These are phyloP conservation scores for Scartelaos histophorus DNA, from an alignment of 2,113 vertebrate species.

Conservation along the genomic window DNA sequence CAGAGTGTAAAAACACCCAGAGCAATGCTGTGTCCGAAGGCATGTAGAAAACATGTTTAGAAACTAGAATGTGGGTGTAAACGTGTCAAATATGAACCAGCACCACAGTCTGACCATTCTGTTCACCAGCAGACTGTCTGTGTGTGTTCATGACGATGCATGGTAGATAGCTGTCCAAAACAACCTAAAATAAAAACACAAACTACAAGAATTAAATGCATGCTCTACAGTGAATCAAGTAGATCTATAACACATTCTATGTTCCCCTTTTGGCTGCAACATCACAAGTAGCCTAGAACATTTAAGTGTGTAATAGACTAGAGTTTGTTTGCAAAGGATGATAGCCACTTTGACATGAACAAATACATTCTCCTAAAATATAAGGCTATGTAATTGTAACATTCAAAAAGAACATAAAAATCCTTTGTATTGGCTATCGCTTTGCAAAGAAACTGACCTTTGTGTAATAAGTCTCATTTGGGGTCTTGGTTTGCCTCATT, in stretches of 20 bases:
- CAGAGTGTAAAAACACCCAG: background rate
- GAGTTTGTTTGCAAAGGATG: constrained; percentile 4
- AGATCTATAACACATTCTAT: background rate
- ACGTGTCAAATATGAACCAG: background rate
- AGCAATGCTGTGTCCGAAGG: background rate
- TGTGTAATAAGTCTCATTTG: background rate
- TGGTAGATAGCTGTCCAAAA: constrained; percentile 11
- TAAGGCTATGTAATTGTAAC: background rate
- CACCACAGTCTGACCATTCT: background rate
- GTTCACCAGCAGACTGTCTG: background rate
- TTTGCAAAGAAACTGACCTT: background rate
- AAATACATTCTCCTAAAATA: background rate
- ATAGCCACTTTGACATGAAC: background rate
- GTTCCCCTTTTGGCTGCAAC: background rate
- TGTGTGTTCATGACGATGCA: constrained; percentile 28
- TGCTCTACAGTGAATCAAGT: constrained; percentile 21
- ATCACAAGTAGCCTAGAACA: background rate
- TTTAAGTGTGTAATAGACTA: background rate
- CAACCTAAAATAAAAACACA: background rate
- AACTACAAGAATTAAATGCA: constrained; percentile 17
- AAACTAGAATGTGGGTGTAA: constrained; percentile 4
- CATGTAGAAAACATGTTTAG: constrained; percentile 7
- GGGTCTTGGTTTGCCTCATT: background rate
- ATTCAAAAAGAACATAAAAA: background rate
- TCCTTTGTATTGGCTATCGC: background rate